These are phyloP conservation scores for Pristionchus arcanus DNA, from an alignment of 2,888 invertebrate genomes.

Conservation along the genomic window DNA sequence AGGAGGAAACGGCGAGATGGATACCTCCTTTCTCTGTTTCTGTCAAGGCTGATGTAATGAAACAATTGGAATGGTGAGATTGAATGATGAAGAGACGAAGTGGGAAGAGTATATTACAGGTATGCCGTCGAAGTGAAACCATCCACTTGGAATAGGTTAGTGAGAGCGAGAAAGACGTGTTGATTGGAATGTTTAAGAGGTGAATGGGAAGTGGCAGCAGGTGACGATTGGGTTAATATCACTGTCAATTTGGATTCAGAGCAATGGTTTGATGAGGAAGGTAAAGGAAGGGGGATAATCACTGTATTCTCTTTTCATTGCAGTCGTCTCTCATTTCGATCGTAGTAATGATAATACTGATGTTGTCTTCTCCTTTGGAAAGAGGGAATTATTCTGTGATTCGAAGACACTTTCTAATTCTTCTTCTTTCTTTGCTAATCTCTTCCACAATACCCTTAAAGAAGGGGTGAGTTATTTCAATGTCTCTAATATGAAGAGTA, in stretches of 20 bases:
- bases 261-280: slow-evolving; percentile 19
- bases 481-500: background rate
- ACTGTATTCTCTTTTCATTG: background rate
- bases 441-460: background rate
- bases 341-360: background rate
- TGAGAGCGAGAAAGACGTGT: background rate
- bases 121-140: background rate
- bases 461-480: background rate
- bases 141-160: background rate
- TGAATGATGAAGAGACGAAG: background rate
- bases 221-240: background rate
- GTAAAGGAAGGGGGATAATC: background rate
- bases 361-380: background rate
- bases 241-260: background rate
- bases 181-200: background rate
- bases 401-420: background rate
- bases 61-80: background rate
- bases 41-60: background rate
- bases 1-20: background rate
- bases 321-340: background rate
- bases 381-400: background rate
- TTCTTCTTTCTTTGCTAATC: background rate
- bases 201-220: background rate
- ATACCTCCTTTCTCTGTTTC: slow-evolving; percentile 4
- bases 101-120: background rate